phyloP scores from a whole-genome alignment of 2,113 vertebrate species.

The Artemisiospiza belli region DNA sequence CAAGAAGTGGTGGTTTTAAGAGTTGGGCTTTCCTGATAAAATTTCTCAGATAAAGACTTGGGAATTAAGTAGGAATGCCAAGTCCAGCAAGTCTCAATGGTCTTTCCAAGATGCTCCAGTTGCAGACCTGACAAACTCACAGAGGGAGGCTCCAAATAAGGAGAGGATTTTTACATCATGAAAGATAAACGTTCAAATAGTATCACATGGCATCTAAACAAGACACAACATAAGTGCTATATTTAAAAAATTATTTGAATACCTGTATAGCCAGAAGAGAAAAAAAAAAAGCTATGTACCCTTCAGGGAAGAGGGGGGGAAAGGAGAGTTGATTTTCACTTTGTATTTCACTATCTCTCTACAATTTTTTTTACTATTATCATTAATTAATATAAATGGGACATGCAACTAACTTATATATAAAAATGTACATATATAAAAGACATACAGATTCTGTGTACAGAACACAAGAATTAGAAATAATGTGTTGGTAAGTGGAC shows the following conservation, averaged over 20 bases:
- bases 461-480: background rate
- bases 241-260: background rate
- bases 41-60: background rate
- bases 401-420: background rate
- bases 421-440: background rate
- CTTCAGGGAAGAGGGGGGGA: background rate
- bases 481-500: background rate
- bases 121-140: background rate
- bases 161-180: background rate
- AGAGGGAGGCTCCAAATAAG: background rate
- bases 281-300: accelerated
- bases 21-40: background rate
- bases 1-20: background rate
- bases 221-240: background rate
- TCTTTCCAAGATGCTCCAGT: background rate
- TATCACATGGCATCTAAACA: background rate
- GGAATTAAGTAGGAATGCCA: background rate
- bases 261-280: background rate
- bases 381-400: background rate
- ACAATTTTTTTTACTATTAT: too few relatives aligned
- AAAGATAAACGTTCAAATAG: background rate
- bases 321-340: background rate
- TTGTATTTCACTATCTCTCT: background rate
- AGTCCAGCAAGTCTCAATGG: background rate
- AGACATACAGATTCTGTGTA: background rate